Evolutionary conservation across 2,113 vertebrate species (phyloP).

Genomic region (Actenoides hombroni): DNA sequence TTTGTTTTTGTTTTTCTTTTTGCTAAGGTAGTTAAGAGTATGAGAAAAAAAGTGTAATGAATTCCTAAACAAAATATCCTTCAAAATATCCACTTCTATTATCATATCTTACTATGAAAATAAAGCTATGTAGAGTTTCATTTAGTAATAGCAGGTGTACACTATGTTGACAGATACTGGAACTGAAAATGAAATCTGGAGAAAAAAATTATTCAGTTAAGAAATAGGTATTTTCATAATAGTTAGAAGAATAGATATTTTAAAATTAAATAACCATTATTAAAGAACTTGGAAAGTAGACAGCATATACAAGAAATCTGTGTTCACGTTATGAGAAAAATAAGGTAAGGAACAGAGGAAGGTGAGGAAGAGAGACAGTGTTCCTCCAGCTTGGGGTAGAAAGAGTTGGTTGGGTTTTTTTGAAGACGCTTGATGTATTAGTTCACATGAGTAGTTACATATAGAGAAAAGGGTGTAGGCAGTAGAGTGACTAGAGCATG

Average conservation of each 20-base stretch:
- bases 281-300: neutral
- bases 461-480: neutral
- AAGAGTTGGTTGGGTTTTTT: neutral
- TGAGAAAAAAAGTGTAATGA: neutral
- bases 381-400: neutral
- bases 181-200: neutral
- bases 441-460: neutral
- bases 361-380: neutral
- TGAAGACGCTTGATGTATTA: neutral
- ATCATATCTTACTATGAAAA: rapidly evolving
- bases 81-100: neutral
- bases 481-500: neutral
- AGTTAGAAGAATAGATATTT: neutral
- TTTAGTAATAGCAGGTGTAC: neutral
- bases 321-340: neutral
- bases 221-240: neutral
- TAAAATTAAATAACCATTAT: neutral
- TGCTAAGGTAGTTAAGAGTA: neutral
- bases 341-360: neutral
- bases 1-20: neutral
- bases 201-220: neutral
- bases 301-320: neutral
- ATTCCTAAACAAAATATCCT: neutral
- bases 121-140: neutral
- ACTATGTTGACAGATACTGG: neutral